Evolutionary conservation across 2,888 invertebrate species (phyloP).

Genomic region (Yponomeuta plumbellus): DNA sequence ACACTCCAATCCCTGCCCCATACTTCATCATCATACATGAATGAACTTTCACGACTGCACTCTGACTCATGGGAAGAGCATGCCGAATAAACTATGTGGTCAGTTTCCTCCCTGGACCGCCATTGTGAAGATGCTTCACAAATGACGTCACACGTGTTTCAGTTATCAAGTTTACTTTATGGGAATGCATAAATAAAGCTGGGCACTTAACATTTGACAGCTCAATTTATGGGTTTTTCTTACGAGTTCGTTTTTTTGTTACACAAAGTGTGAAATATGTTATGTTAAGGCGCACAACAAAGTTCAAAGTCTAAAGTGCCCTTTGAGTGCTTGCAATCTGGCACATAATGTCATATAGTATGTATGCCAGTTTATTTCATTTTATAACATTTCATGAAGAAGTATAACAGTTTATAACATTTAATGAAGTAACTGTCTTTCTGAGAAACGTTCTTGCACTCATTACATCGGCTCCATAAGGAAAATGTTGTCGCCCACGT

Average conservation of each 20-base stretch:
- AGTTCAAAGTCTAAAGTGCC: neutral
- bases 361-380: neutral
- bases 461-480: neutral
- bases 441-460: neutral
- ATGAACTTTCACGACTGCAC: conserved; percentile 8
- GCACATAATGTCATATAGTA: neutral
- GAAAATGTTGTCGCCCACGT: neutral
- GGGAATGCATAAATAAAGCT: conserved; percentile 10
- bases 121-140: neutral
- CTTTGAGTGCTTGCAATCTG: neutral
- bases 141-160: conserved; percentile 6
- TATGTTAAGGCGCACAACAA: neutral
- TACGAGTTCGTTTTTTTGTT: neutral
- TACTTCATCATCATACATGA: conserved; percentile 1
- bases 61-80: conserved; percentile 30
- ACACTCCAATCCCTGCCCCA: conserved; percentile 1
- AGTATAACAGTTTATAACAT: too few relatives aligned
- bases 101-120: conserved; percentile 32
- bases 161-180: neutral
- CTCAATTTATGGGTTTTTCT: conserved; percentile 1
- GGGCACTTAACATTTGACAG: conserved; percentile 7
- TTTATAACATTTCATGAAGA: too few relatives aligned
- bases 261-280: neutral
- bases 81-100: conserved; percentile 49
- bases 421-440: neutral